Evolutionary conservation across 2,888 invertebrate species (phyloP).

Genomic region (Slavum lentiscoides): DNA sequence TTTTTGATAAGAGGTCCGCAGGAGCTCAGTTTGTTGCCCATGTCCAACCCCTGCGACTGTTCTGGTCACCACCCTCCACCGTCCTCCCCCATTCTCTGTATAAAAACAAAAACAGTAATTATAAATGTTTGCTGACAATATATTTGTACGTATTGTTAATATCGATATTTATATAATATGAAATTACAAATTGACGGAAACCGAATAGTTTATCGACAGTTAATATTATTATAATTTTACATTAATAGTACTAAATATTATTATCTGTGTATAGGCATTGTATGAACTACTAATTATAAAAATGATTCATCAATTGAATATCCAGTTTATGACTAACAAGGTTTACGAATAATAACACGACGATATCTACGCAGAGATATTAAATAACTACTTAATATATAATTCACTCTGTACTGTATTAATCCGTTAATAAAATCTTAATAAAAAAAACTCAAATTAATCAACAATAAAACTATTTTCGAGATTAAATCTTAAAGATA

Average conservation of each 20-base stretch:
- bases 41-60: constrained; percentile 59
- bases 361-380: no score
- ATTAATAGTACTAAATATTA: no score
- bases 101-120: neutral
- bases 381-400: neutral
- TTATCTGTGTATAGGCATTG: no score
- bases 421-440: neutral
- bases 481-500: neutral
- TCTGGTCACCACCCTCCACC: constrained; percentile 46
- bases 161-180: no score
- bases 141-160: no score
- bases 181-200: no score
- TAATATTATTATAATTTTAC: no score
- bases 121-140: neutral
- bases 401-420: neutral
- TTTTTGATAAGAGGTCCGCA: constrained; percentile 96
- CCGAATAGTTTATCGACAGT: no score
- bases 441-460: neutral
- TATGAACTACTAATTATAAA: no score
- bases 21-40: constrained; percentile 97
- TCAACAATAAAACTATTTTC: neutral
- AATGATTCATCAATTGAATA: no score
- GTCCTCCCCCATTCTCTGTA: constrained; percentile 53
- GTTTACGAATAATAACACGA: no score
- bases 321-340: no score